A percentile compares a stretch with the other conserved stretches of the same genome.
phyloP scores from a whole-genome alignment of 2,113 vertebrate species.

The Chloropsis cyanopogon region DNA sequence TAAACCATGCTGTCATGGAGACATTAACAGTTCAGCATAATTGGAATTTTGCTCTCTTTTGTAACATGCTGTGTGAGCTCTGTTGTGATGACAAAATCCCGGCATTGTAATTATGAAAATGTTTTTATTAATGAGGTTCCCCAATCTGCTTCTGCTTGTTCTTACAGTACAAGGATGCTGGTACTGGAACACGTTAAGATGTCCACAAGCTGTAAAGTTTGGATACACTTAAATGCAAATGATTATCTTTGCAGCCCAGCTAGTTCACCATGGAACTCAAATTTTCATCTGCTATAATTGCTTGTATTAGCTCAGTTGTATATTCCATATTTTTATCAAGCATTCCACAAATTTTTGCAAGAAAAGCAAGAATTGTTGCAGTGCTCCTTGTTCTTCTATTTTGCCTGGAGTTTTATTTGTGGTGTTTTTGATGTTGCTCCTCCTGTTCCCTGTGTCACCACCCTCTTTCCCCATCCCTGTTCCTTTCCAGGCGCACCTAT shows the following conservation, averaged over 20 bases:
- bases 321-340: neutral
- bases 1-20: neutral
- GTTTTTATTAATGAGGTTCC: neutral
- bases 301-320: neutral
- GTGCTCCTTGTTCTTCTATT: neutral
- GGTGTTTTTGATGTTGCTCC: neutral
- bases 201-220: neutral
- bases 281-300: neutral
- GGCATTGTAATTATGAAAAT: neutral
- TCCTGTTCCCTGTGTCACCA: neutral
- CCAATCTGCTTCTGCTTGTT: neutral
- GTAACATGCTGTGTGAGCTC: neutral
- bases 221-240: neutral
- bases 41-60: neutral
- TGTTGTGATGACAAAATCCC: neutral
- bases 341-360: neutral
- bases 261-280: neutral
- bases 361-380: neutral
- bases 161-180: neutral
- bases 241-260: neutral
- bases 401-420: neutral
- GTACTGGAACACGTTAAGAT: neutral
- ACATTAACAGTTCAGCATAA: neutral
- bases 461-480: neutral
- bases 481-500: conserved; percentile 83